Evolutionary conservation across 2,888 invertebrate species (phyloP), one percentile per base, ranked within the genome.

Genomic region (Chesias legatella): DNA sequence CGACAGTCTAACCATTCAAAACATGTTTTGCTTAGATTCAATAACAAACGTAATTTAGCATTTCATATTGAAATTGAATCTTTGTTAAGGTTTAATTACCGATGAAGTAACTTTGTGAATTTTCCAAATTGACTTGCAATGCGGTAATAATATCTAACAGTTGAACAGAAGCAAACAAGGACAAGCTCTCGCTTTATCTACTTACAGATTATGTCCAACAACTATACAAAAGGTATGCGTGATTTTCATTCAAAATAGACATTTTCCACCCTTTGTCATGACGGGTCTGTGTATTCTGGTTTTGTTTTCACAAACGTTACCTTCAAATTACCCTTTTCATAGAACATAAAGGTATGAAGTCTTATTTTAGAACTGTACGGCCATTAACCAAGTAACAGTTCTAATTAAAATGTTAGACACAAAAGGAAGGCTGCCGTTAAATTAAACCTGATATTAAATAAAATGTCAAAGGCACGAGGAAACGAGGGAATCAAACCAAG

Each of bases 381-480:
- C 11, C 17, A 32, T 36, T 34, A 47, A 38, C 38, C 46, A 35
- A 38, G 32, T 33, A 23, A 28, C 25, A 32, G 34, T 40, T 27
- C 32, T 40, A 52, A 50, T 48, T 40, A 43, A 39, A 48, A 43
- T 30, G 48, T 33, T 24, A 26, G 26, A 53, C 55, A 57, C 45
- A 53, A 46, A 38, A 47, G 30, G 29, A 26, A 49, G 33, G 32
- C 44, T 34, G 29, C 33, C 33, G 48, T 53, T 51, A 45, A 53
- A 57, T 60, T 52, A 42, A 56, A 58, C 49, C 50, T 51, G 27
- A 46, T 48, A 49, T 51, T 37, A 54, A 48, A 44, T 29, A 47
- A 53, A 59, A 63, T 52, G 60, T 58, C 59, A 63, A 63, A 63
- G 53, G 40, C 46, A 58, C 21, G 30, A 34, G 43, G 56, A 63